Evolutionary conservation across 2,797 vertebrate genomes (phyloP), one percentile per base, ranked within the genome.

Genomic region (Cyclopterus lumpus): DNA sequence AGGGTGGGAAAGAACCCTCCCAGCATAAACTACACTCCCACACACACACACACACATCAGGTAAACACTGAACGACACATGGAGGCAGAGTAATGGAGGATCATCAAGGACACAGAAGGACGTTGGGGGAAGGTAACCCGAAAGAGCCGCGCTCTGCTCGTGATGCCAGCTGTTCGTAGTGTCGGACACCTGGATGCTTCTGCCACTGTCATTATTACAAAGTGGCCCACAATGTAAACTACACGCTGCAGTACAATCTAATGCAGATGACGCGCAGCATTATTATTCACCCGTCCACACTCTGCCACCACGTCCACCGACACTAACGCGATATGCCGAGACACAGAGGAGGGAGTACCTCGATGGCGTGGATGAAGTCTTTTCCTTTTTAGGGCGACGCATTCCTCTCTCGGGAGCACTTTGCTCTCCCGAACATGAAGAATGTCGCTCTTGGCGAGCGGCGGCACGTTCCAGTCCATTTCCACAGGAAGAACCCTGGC

Each of bases 61-160:
- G 75, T 80, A 81, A 88, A 87, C 77, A 81, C 34, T 11, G 60
- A 62, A 6, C 1, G 22, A 67, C 59, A 40, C 2, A 28, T 24
- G 32, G 46, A 79, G 61, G 53, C 67, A 57, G 67, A 22, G 59
- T 2, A 54, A 28, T 28, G 46, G 72, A 81, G 72, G 72, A 80
- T 72, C 78, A 71, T 81, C 88, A 89, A 91, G 89, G 88, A 84
- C 88, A 73, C 75, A 60, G 54, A 64, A 78, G 77, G 82, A 79
- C 38, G 68, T 66, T 74, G 75, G 77, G 75, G 74, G 81, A 26
- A 44, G 77, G 58, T 71, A 49, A 24, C 6, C 5, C 75, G 22
- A 18, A 64, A 61, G 66, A 83, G 67, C 18, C 61, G 75, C 42
- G 63, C 64, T n/a, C 36, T 14, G 58, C 70, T 77, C 79, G 66